A percentile compares a stretch with the other conserved stretches of the same genome.
These are phyloP conservation scores for Patella ulyssiponensis DNA, from an alignment of 2,888 invertebrate genomes.

Conservation along the genomic window DNA sequence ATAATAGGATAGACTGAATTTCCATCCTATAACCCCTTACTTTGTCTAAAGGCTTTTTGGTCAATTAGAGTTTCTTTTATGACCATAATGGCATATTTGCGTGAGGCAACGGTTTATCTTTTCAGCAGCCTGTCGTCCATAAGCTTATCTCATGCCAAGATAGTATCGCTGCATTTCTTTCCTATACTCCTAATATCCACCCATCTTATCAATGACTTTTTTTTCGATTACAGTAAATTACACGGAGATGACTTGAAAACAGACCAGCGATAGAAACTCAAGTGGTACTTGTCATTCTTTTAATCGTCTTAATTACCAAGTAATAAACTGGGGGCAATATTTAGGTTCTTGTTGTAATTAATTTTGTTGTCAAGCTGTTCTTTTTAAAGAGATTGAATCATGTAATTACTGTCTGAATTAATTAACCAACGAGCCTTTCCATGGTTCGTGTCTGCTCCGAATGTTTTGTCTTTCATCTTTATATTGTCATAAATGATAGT, in stretches of 20 bases:
- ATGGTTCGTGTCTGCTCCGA: neutral
- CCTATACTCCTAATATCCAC: neutral
- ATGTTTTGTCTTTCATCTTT: neutral
- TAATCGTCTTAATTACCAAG: conserved; percentile 9
- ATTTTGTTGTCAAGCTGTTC: conserved; percentile 11
- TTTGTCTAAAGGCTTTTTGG: conserved; percentile 8
- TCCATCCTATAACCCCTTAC: conserved; percentile 5
- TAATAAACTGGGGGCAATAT: conserved; percentile 9
- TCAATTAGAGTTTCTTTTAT: conserved; percentile 11
- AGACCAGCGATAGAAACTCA: neutral
- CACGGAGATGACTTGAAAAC: neutral
- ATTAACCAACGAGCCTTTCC: neutral
- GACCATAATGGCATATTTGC: conserved; percentile 7
- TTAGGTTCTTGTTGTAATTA: conserved; percentile 10
- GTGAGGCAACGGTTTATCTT: conserved; percentile 9
- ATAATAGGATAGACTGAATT: neutral
- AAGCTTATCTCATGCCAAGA: conserved; percentile 12
- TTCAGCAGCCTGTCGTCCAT: neutral
- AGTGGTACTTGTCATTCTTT: conserved; percentile 7
- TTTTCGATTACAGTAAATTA: conserved; percentile 8
- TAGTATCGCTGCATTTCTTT: conserved; percentile 5
- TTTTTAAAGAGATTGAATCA: conserved; percentile 4
- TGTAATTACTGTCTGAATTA: conserved; percentile 9
- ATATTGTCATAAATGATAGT: neutral
- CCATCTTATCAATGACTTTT: conserved; percentile 4